These are phyloP conservation scores for Patella pellucida DNA, from an alignment of 2,888 invertebrate species.

Conservation along the genomic window DNA sequence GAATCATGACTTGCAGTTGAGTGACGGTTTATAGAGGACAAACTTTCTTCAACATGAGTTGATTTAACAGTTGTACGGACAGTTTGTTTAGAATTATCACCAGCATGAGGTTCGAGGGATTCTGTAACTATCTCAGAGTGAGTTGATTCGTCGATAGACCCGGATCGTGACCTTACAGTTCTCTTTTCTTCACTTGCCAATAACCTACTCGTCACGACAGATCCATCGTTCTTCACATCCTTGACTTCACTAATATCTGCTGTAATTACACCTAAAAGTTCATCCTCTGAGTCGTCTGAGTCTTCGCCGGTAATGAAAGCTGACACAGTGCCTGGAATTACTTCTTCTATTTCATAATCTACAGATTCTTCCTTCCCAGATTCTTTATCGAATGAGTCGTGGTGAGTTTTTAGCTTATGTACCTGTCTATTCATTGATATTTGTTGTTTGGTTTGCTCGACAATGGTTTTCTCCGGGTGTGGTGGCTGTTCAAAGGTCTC, in stretches of 20 bases:
- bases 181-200: constrained; percentile 42
- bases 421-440: constrained; percentile 61
- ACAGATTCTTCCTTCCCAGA: constrained; percentile 41
- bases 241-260: constrained; percentile 42
- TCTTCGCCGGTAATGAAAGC: constrained; percentile 45
- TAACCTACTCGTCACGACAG: constrained; percentile 41
- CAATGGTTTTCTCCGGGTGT: constrained; percentile 49
- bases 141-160: constrained; percentile 39
- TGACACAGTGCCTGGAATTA: constrained; percentile 60
- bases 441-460: constrained; percentile 56
- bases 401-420: constrained; percentile 53
- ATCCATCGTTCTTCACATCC: constrained; percentile 47
- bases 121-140: too few species aligned
- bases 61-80: constrained; percentile 39
- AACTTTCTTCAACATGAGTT: constrained; percentile 39
- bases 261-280: constrained; percentile 12
- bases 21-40: background rate
- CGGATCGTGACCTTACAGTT: constrained; percentile 45
- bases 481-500: constrained; percentile 55
- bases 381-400: constrained; percentile 54
- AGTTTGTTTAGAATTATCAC: constrained; percentile 34
- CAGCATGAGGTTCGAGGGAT: background rate
- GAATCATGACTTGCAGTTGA: too few species aligned
- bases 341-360: constrained; percentile 58
- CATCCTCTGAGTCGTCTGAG: constrained; percentile 38